Conservation (phyloP, 37 sponge, comb jelly and placozoan genomes). For the Aplysina aerophoba region DNA sequence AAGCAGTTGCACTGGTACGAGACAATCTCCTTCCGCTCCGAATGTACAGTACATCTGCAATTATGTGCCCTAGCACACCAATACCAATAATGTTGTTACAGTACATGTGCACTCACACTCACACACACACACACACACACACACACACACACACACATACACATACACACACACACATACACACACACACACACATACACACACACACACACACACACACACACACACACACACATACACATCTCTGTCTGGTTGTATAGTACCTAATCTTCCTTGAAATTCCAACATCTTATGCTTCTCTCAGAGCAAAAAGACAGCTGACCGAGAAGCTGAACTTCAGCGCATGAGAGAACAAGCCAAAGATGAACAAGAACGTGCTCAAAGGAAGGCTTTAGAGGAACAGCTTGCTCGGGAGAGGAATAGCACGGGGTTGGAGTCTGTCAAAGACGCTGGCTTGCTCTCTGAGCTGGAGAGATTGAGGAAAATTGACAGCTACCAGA, state of each 20-base stretch:
- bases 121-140: too few relatives aligned
- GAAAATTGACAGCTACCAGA: conserved; percentile 46
- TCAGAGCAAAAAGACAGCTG: conserved; percentile 50
- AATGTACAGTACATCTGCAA: not conserved
- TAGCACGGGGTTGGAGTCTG: not conserved
- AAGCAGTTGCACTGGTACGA: not conserved
- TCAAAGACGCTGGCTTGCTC: conserved; percentile 44
- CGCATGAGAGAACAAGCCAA: conserved; percentile 49
- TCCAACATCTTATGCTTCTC: not conserved
- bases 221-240: conserved; percentile 24
- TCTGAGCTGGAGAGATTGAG: conserved; percentile 42
- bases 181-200: not conserved
- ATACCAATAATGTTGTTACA: not conserved
- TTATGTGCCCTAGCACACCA: too few relatives aligned
- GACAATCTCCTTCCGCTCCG: not conserved
- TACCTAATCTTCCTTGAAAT: not conserved
- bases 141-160: not conserved
- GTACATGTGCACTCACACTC: not conserved
- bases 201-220: conserved; percentile 23
- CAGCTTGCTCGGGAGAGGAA: conserved; percentile 30
- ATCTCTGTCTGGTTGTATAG: too few relatives aligned
- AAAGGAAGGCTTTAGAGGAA: conserved; percentile 48
- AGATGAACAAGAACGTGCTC: conserved; percentile 47
- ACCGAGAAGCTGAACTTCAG: conserved; percentile 53
- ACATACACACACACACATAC: not conserved